Base-by-base conservation (phyloP, 2,888 invertebrate species). In the Acronicta psi region DNA sequence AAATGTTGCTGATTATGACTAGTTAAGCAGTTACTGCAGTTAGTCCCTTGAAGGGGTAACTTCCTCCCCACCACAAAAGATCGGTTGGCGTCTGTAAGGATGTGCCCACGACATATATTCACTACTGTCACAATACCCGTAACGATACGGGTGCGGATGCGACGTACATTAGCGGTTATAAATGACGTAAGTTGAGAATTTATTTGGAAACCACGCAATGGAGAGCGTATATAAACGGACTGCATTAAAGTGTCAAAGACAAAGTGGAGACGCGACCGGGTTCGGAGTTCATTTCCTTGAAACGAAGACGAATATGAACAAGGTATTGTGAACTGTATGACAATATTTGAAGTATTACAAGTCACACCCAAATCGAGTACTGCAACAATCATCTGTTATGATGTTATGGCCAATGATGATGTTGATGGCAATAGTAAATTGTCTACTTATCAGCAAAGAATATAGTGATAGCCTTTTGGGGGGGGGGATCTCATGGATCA, bases 101-200 rank as follows among this genome's bases (percentile, higher is more conserved):
- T 54, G 47, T 58, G 51, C 47, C 53, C 46, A 55, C 23, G 31
- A 47, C 42, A 54, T 69, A 65, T 66, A 72, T 71, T 55, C 46
- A 64, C 41, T 58, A 56, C 61, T 50, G 58, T 69, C 59, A 75
- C 66, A 69, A 69, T 66, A 69, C 60, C 56, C 37, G 51, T 59
- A 73, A 68, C 73, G 63, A 61, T 57, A 53, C 50, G 69, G 74
- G 76, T 76, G 49, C 76, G 76, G 76, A 76, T 68, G 61, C 57
- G 67, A 68, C 56, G 56, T 76, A 76, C 76, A 76, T 76, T 76
- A 72, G 59, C 50, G 63, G 69, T 71, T 69, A 76, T 76, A 74
- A 76, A 75, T 63, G 69, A 62, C 58, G 53, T 54, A 64, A 75
- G 68, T 75, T 73, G 44, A 44, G 59, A 68, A 75, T 75, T 75